A percentile compares a stretch with the other conserved stretches of the same genome.
Conservation (phyloP, 2,888 invertebrate species). For the Chrysotoxum bicinctum region DNA sequence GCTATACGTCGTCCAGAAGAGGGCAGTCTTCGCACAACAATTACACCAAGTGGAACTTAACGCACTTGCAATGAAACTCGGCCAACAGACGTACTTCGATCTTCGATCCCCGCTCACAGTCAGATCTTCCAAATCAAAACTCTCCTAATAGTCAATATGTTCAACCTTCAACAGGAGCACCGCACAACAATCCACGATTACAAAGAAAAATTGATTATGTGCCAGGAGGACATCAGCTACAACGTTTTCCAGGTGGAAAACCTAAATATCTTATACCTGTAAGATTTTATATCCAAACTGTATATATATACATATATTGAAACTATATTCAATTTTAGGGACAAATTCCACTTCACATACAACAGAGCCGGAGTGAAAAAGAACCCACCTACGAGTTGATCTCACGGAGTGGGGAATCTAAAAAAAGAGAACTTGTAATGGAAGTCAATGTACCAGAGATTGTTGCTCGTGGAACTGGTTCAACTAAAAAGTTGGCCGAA, state of each 20-base stretch:
- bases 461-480: slow-evolving; percentile 91
- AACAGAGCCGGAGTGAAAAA: slow-evolving; percentile 94
- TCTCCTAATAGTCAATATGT: slow-evolving; percentile 8
- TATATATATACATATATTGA: neutral
- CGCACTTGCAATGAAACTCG: slow-evolving; percentile 97
- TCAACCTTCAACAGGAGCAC: slow-evolving; percentile 11
- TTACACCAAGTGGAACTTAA: slow-evolving; percentile 98
- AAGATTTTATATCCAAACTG: neutral
- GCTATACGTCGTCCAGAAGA: slow-evolving; percentile 82
- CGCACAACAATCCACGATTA: slow-evolving; percentile 38
- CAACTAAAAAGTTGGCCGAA: slow-evolving; percentile 98
- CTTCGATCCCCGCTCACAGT: slow-evolving; percentile 81
- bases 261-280: slow-evolving; percentile 52
- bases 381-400: slow-evolving; percentile 94
- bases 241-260: slow-evolving; percentile 23
- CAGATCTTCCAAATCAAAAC: slow-evolving; percentile 57
- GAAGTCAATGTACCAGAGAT: slow-evolving; percentile 89
- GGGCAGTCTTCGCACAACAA: slow-evolving; percentile 83
- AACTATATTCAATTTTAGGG: slow-evolving; percentile 17
- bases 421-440: slow-evolving; percentile 94
- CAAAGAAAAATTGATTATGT: slow-evolving; percentile 25
- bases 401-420: slow-evolving; percentile 93
- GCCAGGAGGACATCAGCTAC: slow-evolving; percentile 26
- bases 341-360: slow-evolving; percentile 85
- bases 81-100: slow-evolving; percentile 94